phyloP scores from a whole-genome alignment of 1,140 invertebrate species.

The Danaus melanippus region DNA sequence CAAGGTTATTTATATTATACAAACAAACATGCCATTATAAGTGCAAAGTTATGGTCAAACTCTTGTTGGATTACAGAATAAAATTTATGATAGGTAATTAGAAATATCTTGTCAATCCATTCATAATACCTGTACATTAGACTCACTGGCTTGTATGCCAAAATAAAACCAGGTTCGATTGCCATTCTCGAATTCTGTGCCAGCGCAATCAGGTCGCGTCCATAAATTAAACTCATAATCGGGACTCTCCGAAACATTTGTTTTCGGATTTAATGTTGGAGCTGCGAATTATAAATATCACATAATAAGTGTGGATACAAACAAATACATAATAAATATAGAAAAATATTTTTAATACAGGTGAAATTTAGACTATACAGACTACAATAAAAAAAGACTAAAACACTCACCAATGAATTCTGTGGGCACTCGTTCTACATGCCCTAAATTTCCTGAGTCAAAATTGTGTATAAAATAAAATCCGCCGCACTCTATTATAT shows the following conservation, averaged over 20 bases:
- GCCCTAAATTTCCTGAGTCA: conserved; percentile 89
- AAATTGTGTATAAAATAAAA: conserved; percentile 86
- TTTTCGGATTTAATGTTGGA: conserved; percentile 46
- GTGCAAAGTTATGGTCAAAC: no score
- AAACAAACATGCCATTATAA: no score
- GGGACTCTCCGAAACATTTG: conserved; percentile 51
- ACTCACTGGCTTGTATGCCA: conserved; percentile 77
- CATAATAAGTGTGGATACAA: no score
- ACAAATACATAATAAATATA: no score
- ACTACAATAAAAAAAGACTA: conserved; percentile 2
- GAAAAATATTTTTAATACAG: neutral
- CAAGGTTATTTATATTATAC: no score
- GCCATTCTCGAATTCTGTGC: conserved; percentile 90
- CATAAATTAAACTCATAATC: conserved; percentile 92
- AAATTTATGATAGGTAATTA: no score
- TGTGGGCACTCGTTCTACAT: conserved; percentile 78
- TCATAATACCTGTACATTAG: conserved; percentile 40
- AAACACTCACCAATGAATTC: conserved; percentile 51
- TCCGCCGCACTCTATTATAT: conserved; percentile 73
- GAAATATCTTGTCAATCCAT: no score
- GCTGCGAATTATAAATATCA: conserved; percentile 25
- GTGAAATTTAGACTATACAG: neutral
- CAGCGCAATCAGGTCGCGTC: conserved; percentile 91
- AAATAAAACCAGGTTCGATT: conserved; percentile 97
- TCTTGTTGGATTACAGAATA: no score